These are phyloP conservation scores for Sclerurus mexicanus DNA, from an alignment of 2,113 vertebrate species.

Conservation along the genomic window DNA sequence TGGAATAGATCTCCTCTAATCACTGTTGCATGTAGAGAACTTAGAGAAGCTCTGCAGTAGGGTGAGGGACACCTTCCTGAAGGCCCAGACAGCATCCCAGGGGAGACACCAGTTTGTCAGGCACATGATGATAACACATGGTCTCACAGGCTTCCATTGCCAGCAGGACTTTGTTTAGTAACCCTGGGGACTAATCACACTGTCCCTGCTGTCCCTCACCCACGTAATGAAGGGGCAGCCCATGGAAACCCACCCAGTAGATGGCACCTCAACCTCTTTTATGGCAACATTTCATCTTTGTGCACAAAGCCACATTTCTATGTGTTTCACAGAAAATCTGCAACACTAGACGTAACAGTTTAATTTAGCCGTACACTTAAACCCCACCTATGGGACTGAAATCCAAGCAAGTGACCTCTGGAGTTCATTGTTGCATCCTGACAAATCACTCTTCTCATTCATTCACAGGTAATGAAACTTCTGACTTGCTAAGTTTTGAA, in stretches of 20 bases:
- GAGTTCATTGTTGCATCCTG: background rate
- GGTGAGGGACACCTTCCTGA: background rate
- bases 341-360: background rate
- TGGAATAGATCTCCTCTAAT: background rate
- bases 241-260: background rate
- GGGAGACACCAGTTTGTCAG: background rate
- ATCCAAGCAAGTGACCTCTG: background rate
- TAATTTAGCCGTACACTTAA: background rate
- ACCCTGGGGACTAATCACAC: background rate
- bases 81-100: background rate
- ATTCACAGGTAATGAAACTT: background rate
- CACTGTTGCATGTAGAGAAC: accelerated
- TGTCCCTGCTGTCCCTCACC: background rate
- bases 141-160: background rate
- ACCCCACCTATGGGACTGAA: background rate
- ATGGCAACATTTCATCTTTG: background rate
- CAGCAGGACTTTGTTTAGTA: background rate
- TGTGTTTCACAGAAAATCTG: background rate
- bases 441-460: background rate
- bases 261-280: background rate
- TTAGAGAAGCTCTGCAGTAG: background rate
- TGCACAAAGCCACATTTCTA: background rate
- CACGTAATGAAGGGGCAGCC: accelerated
- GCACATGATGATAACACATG: too few species aligned
- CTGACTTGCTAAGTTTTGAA: background rate